phyloP scores from a whole-genome alignment of 2,113 vertebrate genomes.

The Macquaria ambigua region DNA sequence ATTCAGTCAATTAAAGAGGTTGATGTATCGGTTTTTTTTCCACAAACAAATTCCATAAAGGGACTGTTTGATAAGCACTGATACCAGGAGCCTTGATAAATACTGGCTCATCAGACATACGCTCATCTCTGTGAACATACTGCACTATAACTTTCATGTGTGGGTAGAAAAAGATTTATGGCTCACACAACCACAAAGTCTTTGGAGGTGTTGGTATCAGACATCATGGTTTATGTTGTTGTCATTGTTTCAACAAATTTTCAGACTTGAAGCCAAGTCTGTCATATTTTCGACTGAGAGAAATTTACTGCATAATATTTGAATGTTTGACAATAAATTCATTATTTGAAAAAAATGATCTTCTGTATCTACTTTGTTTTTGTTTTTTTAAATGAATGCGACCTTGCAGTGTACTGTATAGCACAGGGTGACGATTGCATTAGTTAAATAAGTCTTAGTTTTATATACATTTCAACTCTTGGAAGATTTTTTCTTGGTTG shows the following conservation, averaged over 20 bases:
- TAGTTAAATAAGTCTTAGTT: not conserved
- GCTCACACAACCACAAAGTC: not conserved
- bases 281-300: not conserved
- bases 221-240: not conserved
- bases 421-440: too few relatives aligned
- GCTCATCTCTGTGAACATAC: not conserved
- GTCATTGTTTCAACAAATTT: not conserved
- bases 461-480: not conserved
- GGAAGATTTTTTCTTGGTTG: not conserved
- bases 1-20: not conserved
- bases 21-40: not conserved
- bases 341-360: too few relatives aligned
- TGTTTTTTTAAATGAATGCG: not conserved
- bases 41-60: not conserved
- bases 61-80: not conserved
- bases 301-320: conserved; percentile 14
- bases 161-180: not conserved
- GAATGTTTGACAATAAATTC: conserved; percentile 52
- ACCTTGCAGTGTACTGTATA: not conserved
- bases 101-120: not conserved
- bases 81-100: not conserved
- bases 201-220: not conserved
- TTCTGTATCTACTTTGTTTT: not conserved
- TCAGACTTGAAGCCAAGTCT: not conserved
- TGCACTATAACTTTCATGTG: not conserved